Evolutionary conservation across 2,113 vertebrate genomes (phyloP).

Genomic region (Chascanopsetta lugubris): DNA sequence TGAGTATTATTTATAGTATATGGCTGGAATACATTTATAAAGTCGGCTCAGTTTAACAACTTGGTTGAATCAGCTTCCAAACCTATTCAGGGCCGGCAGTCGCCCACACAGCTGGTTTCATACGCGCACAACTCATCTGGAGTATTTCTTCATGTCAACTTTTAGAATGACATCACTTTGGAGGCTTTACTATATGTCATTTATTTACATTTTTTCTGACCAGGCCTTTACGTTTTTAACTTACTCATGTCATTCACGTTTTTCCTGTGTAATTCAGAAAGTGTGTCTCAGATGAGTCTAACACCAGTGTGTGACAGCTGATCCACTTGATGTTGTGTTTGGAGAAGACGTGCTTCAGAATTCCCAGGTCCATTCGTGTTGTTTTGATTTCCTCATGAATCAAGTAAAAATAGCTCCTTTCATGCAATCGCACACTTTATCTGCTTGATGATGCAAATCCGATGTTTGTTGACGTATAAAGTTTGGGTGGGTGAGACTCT

Average conservation of each 20-base stretch:
- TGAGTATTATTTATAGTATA: not conserved
- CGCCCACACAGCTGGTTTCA: not conserved
- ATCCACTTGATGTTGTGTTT: not conserved
- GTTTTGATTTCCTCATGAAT: not conserved
- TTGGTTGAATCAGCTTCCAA: not conserved
- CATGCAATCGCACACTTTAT: not conserved
- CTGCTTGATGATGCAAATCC: too few species aligned
- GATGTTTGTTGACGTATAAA: constrained; percentile 18
- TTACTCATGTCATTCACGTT: too few species aligned
- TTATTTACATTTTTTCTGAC: not conserved
- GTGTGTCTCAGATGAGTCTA: not conserved
- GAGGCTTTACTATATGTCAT: too few species aligned
- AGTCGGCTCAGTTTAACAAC: not conserved
- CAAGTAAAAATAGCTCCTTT: not conserved
- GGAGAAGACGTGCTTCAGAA: constrained; percentile 10
- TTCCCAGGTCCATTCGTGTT: not conserved
- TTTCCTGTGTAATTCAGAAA: not conserved
- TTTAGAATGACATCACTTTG: not conserved
- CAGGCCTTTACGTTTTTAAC: too few species aligned
- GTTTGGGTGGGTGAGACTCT: not conserved
- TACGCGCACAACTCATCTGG: not conserved
- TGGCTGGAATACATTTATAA: not conserved
- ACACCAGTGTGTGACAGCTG: not conserved
- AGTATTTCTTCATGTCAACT: not conserved
- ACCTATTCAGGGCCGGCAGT: too few species aligned